A percentile compares a stretch with the other conserved stretches of the same genome.
phyloP scores from a whole-genome alignment of 92 coral and sea anemone species.

The Parazoanthus atlanticus region DNA sequence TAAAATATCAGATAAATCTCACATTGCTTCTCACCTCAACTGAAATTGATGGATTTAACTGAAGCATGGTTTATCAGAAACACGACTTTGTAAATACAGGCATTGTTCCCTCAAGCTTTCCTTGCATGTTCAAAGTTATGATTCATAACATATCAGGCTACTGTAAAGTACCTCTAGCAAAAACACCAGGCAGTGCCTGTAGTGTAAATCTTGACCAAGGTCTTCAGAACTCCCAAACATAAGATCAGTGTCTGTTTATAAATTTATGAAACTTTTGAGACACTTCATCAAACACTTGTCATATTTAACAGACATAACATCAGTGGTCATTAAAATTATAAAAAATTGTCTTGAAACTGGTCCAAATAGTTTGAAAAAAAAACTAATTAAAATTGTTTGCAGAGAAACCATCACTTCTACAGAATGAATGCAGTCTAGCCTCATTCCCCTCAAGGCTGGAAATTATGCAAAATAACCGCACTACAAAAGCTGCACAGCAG shows the following conservation, averaged over 20 bases:
- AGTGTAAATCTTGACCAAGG: background rate
- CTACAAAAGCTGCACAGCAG: conserved; percentile 28
- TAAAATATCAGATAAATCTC: background rate
- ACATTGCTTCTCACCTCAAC: conserved; percentile 26
- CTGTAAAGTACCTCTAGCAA: background rate
- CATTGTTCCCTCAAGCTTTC: background rate
- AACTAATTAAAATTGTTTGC: background rate
- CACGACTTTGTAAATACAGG: background rate
- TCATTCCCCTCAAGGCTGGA: background rate
- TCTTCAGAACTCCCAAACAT: background rate
- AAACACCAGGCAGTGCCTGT: background rate
- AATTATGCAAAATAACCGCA: conserved; percentile 18
- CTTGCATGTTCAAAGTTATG: background rate
- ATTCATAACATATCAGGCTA: no score
- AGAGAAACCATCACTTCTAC: background rate
- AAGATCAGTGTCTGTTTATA: background rate
- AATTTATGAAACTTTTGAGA: background rate
- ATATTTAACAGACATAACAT: no score
- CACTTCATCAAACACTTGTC: background rate
- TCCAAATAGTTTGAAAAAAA: background rate
- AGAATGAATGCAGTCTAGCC: background rate
- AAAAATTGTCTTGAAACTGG: background rate
- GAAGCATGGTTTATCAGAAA: background rate
- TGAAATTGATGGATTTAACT: conserved; percentile 7
- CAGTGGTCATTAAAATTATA: no score